These are phyloP conservation scores for Trematomus bernacchii DNA, from an alignment of 2,797 vertebrate genomes.

Conservation along the genomic window DNA sequence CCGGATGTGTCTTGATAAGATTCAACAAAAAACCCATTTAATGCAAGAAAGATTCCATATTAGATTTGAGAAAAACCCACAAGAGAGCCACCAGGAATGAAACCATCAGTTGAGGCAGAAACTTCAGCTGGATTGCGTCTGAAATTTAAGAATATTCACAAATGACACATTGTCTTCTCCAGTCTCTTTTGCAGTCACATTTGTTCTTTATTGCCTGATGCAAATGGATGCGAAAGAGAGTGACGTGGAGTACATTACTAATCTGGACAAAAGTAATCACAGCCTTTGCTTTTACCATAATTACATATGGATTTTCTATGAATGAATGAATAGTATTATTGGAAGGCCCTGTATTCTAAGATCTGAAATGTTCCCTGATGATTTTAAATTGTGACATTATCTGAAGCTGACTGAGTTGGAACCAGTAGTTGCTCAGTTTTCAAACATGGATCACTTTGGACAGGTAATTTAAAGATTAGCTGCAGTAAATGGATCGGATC, in stretches of 20 bases:
- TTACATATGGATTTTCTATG: conserved; percentile 80
- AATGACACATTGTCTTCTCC: conserved; percentile 25
- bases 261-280: conserved; percentile 69
- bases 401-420: conserved; percentile 45
- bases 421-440: conserved; percentile 36
- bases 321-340: conserved; percentile 68
- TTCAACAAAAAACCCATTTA: conserved; percentile 21
- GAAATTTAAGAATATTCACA: conserved; percentile 1
- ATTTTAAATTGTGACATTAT: conserved; percentile 60
- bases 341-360: conserved; percentile 28
- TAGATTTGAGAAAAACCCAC: conserved; percentile 33
- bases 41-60: conserved; percentile 24
- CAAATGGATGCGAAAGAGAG: conserved; percentile 35
- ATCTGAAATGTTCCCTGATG: conserved; percentile 42
- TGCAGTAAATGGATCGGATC: conserved; percentile 65
- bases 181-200: conserved; percentile 9
- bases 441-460: conserved; percentile 57
- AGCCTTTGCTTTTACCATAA: conserved; percentile 73
- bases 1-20: conserved; percentile 32
- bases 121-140: conserved; percentile 5
- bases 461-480: conserved; percentile 73
- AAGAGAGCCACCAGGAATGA: conserved; percentile 23
- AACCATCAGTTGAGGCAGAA: conserved; percentile 21
- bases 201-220: conserved; percentile 37
- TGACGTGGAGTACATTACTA: conserved; percentile 57